Percentiles rank a stretch among this genome's conserved stretches.
Evolutionary conservation across 2,113 vertebrate species (phyloP).

Genomic region (Hemiscyllium ocellatum): DNA sequence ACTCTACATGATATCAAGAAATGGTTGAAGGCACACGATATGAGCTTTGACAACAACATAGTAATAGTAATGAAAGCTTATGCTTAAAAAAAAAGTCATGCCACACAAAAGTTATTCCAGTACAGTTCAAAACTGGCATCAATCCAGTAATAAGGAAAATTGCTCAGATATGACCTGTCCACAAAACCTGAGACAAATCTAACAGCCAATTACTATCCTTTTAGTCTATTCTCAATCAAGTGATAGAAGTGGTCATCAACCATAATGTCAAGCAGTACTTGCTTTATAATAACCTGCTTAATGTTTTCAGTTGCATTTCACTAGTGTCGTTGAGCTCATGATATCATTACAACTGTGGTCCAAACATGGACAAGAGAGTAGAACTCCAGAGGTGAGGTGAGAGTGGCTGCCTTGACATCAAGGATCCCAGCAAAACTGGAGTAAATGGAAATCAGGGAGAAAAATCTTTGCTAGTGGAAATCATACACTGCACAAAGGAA

Average conservation of each 20-base stretch:
- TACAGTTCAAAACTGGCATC: no score
- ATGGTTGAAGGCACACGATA: no score
- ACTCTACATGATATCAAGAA: no score
- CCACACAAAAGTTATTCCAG: no score
- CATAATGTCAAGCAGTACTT: neutral
- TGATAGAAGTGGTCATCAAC: neutral
- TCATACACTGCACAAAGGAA: neutral
- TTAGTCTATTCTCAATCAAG: neutral
- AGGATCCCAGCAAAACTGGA: neutral
- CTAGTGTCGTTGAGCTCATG: neutral
- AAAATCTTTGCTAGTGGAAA: neutral
- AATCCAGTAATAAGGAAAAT: no score
- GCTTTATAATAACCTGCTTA: neutral
- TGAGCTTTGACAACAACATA: no score
- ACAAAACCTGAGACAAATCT: no score
- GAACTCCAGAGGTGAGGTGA: neutral
- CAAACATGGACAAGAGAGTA: neutral
- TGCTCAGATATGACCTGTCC: no score
- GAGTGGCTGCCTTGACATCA: neutral
- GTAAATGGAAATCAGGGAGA: neutral
- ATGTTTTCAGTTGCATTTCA: neutral
- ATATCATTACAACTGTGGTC: neutral
- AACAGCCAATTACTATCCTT: neutral
- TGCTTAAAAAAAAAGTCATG: no score
- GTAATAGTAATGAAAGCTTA: no score